Base-by-base conservation (phyloP, 2,113 vertebrate genomes). In the Labeo rohita region DNA sequence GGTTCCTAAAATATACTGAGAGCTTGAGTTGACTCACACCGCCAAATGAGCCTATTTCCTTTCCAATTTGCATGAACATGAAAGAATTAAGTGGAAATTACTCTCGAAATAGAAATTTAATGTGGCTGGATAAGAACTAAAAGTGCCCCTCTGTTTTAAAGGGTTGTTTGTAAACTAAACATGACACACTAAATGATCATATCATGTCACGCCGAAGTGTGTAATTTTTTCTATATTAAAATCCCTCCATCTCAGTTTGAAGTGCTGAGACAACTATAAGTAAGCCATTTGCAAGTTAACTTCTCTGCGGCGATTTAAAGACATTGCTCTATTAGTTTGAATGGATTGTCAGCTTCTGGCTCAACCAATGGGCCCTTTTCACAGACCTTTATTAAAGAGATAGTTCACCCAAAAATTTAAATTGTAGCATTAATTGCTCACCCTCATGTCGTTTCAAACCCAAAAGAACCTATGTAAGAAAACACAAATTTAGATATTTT, bases 41-140 rank as follows among this genome's bases (percentile, higher is more conserved):
- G 39, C 0, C 88, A 84, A 87, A 63, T 84, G 8, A 52, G 47
- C n/a, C 61, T 83, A 78, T 87, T 91, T 92, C 87, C 28, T 88
- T 86, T 50, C 47, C 65, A 88, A 85, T 92, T 86, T 91, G 65
- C 36, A 82, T 78, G 61, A 88, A 49, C 90, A 90, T 6, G 72
- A 89, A 74, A 85, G 23, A 89, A 54, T 2, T 52, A 59, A 39
- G 85, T 88, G 43, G 13, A 85, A 87, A 87, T 89, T 77, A 81
- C 21, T 85, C 8, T 84, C 21, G 16, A 83, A 65, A 76, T 45
- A 75, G 45, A 83, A 65, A 76, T 23, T 6, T 75, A 81, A 80
- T 84, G 52, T 72, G 84, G 56, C 0, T 65, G 68, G 15, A 81
- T 21, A 34, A 76, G 23, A 85, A 61, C 50, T 52, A 63, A 39